Evolutionary conservation across 2,888 invertebrate genomes (phyloP), one percentile per base, ranked within the genome.

Genomic region (Dasypolia templi): DNA sequence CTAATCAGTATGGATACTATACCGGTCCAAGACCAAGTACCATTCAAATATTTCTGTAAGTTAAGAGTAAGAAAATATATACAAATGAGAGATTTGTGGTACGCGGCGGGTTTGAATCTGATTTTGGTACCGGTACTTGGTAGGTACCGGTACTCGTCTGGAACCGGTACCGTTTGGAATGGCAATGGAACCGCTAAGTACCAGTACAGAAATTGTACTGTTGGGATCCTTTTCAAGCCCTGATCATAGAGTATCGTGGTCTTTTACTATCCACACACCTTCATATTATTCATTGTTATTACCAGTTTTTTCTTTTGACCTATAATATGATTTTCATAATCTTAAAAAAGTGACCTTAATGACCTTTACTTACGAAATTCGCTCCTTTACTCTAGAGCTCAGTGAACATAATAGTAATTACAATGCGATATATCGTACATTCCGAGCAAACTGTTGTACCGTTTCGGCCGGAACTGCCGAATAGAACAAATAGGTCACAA

Each of bases 401-500:
- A 69, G 56, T 72, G 76, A 81, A 42, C 70, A 65, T 51, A 11
- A 53, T 42, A 55, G 65, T 58, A 79, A 79, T 79, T 83, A 79
- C 65, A 53, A 68, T 61, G 81, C 67, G 42, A 65, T 70, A 75
- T 71, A 63, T 84, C 75, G 65, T 56, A 75, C 62, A 75, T 75
- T 70, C 72, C 53, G 63, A 65, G 65, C 51, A 59, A 72, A 81
- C 51, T 55, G 56, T 58, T 39, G 29, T 42, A 49, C 65, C 51
- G 72, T 84, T 73, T 68, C 46, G 55, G 56, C 19, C n/a, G 44
- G 64, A 80, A 69, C 65, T 58, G 22, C 80, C 71, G 42, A 56
- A 75, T 75, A 62, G 61, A 67, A 66, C 62, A 84, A 80, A 84
- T 75, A 75, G 84, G 75, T 84, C 84, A 66, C 59, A 61, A 26